Conservation (phyloP, 2,113 vertebrate species). For the Hydropotes inermis region DNA sequence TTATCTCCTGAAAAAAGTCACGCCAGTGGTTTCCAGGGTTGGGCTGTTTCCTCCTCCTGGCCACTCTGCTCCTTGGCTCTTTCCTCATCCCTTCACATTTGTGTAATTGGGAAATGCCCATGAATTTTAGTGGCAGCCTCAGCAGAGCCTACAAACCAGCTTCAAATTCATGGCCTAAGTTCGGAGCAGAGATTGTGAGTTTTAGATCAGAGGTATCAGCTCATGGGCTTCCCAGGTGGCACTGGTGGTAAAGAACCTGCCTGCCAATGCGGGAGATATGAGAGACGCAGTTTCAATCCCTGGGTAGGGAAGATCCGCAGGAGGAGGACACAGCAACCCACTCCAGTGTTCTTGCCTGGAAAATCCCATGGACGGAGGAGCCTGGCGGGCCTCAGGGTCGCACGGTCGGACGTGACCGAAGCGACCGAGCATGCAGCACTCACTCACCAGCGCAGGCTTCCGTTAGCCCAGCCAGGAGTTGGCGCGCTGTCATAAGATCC, state of each 20-base stretch:
- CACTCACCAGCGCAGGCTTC: not conserved
- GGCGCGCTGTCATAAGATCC: not conserved
- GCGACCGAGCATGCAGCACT: fast-evolving
- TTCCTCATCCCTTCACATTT: not conserved
- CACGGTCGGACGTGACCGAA: not conserved
- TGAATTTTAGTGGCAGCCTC: not conserved
- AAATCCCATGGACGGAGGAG: not conserved
- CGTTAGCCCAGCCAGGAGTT: not conserved
- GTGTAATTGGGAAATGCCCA: not conserved
- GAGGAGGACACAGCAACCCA: not conserved
- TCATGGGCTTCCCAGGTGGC: fast-evolving
- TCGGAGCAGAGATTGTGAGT: not conserved
- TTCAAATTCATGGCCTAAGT: not conserved
- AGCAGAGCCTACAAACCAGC: not conserved
- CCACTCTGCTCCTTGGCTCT: not conserved
- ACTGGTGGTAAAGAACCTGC: not conserved
- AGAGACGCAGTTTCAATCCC: fast-evolving
- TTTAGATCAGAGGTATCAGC: not conserved
- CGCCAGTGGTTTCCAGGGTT: not conserved
- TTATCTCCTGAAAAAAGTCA: not conserved
- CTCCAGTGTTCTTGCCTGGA: not conserved
- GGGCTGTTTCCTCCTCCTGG: not conserved
- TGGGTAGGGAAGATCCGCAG: not conserved
- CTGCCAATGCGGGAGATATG: not conserved
- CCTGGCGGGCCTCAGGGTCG: not conserved